phyloP scores from a whole-genome alignment of 2,888 invertebrate genomes.

The Andrena chrysosceles region DNA sequence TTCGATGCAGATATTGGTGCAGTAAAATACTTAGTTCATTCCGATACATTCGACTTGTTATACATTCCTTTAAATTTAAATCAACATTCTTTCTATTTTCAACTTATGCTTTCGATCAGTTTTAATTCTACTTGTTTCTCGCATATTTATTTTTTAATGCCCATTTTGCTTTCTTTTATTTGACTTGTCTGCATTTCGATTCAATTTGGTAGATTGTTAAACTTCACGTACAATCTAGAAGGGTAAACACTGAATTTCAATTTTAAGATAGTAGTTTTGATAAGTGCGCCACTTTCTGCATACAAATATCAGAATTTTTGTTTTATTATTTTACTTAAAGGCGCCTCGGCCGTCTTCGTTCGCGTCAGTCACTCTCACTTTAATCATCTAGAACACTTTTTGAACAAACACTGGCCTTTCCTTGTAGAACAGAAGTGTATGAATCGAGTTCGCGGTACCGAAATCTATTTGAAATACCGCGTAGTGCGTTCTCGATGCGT shows the following conservation, averaged over 20 bases:
- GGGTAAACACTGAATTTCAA: too few relatives aligned
- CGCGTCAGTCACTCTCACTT: slow-evolving; percentile 45
- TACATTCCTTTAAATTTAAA: too few relatives aligned
- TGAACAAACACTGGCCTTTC: slow-evolving; percentile 66
- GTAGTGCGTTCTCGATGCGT: slow-evolving; percentile 21
- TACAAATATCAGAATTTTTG: neutral
- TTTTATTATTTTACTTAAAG: neutral
- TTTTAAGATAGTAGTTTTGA: too few relatives aligned
- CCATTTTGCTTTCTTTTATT: too few relatives aligned
- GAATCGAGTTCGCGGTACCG: slow-evolving; percentile 26
- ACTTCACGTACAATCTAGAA: too few relatives aligned
- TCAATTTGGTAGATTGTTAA: neutral
- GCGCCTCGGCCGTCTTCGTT: slow-evolving; percentile 45
- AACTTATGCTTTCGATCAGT: neutral
- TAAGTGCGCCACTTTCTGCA: neutral
- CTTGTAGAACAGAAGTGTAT: slow-evolving; percentile 48
- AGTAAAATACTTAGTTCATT: too few relatives aligned
- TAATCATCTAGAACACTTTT: slow-evolving; percentile 58
- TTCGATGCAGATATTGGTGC: slow-evolving; percentile 13
- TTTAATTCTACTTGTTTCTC: neutral
- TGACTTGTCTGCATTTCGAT: neutral
- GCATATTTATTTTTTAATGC: too few relatives aligned
- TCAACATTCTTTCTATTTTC: too few relatives aligned
- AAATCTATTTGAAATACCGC: neutral
- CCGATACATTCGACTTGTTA: too few relatives aligned